phyloP scores from a whole-genome alignment of 2,113 vertebrate genomes.

The Isichthys henryi region DNA sequence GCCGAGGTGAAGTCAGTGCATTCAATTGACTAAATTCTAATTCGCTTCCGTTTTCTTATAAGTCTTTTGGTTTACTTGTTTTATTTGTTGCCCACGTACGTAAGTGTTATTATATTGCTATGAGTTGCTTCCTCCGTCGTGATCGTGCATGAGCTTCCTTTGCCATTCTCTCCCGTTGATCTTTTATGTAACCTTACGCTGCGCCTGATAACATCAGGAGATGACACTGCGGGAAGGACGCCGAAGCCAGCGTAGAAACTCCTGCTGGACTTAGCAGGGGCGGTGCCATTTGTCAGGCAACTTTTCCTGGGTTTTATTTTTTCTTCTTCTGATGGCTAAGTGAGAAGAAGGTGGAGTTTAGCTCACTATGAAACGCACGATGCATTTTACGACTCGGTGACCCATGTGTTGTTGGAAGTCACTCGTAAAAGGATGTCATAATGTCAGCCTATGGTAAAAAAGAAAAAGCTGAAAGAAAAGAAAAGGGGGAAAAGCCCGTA shows the following conservation, averaged over 20 bases:
- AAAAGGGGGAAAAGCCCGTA: neutral
- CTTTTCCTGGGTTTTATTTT: neutral
- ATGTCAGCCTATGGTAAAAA: neutral
- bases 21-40: neutral
- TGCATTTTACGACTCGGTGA: slow-evolving; percentile 2
- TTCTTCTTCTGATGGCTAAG: neutral
- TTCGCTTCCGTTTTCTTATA: neutral
- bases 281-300: neutral
- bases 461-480: neutral
- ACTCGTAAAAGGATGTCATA: neutral
- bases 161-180: neutral
- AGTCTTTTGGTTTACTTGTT: neutral
- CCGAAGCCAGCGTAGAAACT: neutral
- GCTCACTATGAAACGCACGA: neutral
- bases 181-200: neutral
- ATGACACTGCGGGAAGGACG: neutral
- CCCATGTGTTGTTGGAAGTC: neutral
- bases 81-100: neutral
- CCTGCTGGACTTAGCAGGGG: slow-evolving; percentile 1
- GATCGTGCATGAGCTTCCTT: neutral
- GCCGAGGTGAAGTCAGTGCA: neutral
- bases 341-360: neutral
- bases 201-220: neutral
- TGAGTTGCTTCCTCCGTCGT: neutral
- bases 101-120: neutral